Evolutionary conservation across 2,888 invertebrate species (phyloP).

Genomic region (Lasioglossum zephyrum): DNA sequence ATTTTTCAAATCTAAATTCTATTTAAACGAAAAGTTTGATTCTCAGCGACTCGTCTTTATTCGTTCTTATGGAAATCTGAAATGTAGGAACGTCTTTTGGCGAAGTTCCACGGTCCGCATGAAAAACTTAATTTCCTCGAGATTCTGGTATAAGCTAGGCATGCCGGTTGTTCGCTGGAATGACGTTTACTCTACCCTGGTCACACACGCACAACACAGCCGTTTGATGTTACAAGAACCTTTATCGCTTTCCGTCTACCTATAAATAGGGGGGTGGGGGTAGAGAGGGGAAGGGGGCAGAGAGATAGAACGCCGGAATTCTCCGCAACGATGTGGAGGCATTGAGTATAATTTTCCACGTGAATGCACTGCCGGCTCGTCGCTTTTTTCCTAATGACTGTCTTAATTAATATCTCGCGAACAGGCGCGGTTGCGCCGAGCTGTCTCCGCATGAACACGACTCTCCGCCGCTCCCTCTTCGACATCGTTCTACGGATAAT

Average conservation of each 20-base stretch:
- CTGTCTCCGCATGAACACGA: constrained; percentile 43
- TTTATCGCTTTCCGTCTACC: constrained; percentile 25
- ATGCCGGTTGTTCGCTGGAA: not conserved
- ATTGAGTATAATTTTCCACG: constrained; percentile 58
- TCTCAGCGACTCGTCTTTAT: not conserved
- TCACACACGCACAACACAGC: constrained; percentile 1
- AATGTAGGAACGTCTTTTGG: not conserved
- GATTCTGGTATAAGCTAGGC: not conserved
- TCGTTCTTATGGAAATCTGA: not conserved
- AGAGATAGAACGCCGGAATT: constrained; percentile 23
- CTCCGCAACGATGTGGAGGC: constrained; percentile 22
- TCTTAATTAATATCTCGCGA: constrained; percentile 66
- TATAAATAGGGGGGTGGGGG: not conserved
- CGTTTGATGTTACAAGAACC: not conserved
- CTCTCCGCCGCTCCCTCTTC: constrained; percentile 27
- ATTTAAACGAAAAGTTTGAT: not conserved
- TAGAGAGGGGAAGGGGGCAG: no score
- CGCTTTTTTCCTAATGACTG: constrained; percentile 64
- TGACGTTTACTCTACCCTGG: not conserved
- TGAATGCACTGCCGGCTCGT: constrained; percentile 55
- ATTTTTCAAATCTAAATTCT: not conserved
- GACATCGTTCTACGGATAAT: constrained; percentile 58
- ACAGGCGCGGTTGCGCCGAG: constrained; percentile 37
- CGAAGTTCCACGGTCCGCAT: not conserved
- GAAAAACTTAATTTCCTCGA: not conserved